These are phyloP conservation scores for Rotaria socialis DNA, from an alignment of 2,888 invertebrate species.

Conservation along the genomic window DNA sequence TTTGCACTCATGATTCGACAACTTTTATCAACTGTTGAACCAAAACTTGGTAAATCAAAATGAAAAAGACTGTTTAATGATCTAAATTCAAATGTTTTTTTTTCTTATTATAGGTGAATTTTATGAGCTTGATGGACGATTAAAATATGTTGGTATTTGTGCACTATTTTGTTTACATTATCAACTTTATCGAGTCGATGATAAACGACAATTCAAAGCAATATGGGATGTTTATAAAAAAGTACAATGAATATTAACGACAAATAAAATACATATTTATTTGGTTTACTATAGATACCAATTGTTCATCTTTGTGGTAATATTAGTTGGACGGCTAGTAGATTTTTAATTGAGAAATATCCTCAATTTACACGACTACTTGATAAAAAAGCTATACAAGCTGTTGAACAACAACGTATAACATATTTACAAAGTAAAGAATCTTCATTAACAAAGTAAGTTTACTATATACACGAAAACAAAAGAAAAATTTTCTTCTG, in stretches of 20 bases:
- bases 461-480: background rate
- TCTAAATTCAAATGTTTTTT: background rate
- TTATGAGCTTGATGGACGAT: conserved; percentile 56
- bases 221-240: conserved; percentile 74
- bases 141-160: conserved; percentile 57
- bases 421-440: conserved; percentile 24
- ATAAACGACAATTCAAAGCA: conserved; percentile 72
- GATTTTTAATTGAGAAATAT: conserved; percentile 70
- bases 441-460: conserved; percentile 6
- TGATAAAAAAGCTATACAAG: conserved; percentile 61
- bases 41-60: conserved; percentile 52
- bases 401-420: conserved; percentile 34
- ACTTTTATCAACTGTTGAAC: conserved; percentile 57
- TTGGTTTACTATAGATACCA: conserved; percentile 64
- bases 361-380: conserved; percentile 63
- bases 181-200: conserved; percentile 69
- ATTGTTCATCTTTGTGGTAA: conserved; percentile 75
- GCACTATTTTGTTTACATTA: conserved; percentile 60
- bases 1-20: conserved; percentile 68
- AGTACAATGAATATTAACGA: conserved; percentile 59
- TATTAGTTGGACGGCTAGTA: conserved; percentile 77
- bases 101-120: conserved; percentile 52
- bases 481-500: background rate
- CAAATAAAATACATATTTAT: background rate
- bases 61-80: background rate